Evolutionary conservation across 53 echinoderm and acorn worm genomes (phyloP), one percentile per base, ranked within the genome.

Genomic region (Stichopus horrens): DNA sequence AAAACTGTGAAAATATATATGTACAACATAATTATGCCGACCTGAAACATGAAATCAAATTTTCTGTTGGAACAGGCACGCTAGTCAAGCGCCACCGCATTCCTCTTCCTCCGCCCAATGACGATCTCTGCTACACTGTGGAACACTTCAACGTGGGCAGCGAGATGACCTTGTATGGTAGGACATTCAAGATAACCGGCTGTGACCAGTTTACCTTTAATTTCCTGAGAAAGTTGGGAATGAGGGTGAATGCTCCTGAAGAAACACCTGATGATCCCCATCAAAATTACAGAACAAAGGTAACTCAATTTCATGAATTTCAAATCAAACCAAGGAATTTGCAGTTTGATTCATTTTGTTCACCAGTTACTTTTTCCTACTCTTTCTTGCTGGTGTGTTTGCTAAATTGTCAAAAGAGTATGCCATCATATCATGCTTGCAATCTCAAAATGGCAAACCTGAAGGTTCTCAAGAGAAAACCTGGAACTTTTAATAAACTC

Each of bases 161-260:
- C 10, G 97, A 97, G 79, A 91, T 97, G 54, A 93, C 86, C 7
- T 83, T 97, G 54, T 97, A 97, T 73, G 93, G 95, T n/a, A 92
- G 95, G 67, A 95, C 95, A 63, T 97, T 97, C 93, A 97, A 95
- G 90, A 92, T 97, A 23, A 97, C 97, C 54, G 93, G 92, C 52
- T 97, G 97, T 56, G 95, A 97, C 88, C 97, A 97, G 88, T 97
- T 97, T 91, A 97, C 97, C 5, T 95, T 91, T 80, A 97, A 97
- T 89, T 97, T 97, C 90, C 89, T 97, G 54, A 92, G 93, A 9
- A 97, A 97, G 86, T 92, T 95, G 5, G 97, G 97, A 57, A 90
- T 97, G 76, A 88, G 97, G 60, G 77, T 97, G 52, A 91, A 88
- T 71, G 55, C 67, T 11, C 97, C 97, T 8, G 92, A 60, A 18